These are phyloP conservation scores for Orchestia grillus DNA, from an alignment of 1,140 invertebrate genomes.

Conservation along the genomic window DNA sequence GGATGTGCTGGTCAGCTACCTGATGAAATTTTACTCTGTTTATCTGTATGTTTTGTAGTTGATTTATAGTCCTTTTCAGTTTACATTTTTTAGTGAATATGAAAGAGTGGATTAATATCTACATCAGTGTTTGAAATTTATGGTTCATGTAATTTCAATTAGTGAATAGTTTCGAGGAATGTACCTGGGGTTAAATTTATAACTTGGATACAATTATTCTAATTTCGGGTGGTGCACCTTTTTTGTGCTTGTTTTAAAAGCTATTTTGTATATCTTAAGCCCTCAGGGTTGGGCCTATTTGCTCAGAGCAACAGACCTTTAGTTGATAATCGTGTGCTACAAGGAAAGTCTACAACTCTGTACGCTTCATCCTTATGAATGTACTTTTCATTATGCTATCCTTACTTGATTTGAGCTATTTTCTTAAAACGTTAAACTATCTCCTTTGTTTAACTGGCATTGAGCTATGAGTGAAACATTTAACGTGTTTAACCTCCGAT, in stretches of 20 bases:
- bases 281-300: not conserved
- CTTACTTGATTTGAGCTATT: not conserved
- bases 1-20: not conserved
- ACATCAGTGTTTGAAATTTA: too few species aligned
- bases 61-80: not conserved
- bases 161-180: too few species aligned
- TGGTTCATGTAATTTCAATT: too few species aligned
- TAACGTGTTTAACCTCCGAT: not conserved
- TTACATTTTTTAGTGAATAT: too few species aligned
- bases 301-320: not conserved
- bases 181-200: too few species aligned
- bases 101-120: too few species aligned
- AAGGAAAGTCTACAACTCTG: not conserved
- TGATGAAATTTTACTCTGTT: too few species aligned
- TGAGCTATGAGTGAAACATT: not conserved
- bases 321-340: not conserved
- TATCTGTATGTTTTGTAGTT: not conserved
- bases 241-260: not conserved
- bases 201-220: too few species aligned
- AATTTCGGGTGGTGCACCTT: too few species aligned
- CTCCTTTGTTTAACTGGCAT: not conserved
- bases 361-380: not conserved
- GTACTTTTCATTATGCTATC: not conserved
- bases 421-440: not conserved
- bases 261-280: not conserved